These are phyloP conservation scores for Ommatoiulus sabulosus DNA, from an alignment of 2,888 invertebrate genomes.

Conservation along the genomic window DNA sequence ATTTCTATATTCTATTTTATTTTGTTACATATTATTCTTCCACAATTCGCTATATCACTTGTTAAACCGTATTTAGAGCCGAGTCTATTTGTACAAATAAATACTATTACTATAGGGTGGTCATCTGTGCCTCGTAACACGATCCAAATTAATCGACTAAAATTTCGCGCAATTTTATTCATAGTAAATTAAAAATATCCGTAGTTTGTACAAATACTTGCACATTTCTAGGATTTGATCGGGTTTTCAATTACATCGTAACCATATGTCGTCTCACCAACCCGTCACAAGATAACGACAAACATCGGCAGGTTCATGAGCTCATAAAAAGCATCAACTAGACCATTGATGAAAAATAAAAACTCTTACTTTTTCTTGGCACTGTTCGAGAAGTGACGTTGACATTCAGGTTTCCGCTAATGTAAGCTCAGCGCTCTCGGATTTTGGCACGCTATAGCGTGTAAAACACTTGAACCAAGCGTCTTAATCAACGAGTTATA, in stretches of 20 bases:
- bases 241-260: background rate
- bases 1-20: too few relatives aligned
- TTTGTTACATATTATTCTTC: too few relatives aligned
- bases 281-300: constrained; percentile 2
- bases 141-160: too few relatives aligned
- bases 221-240: background rate
- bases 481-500: background rate
- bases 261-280: background rate
- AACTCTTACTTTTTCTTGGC: background rate
- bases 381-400: background rate
- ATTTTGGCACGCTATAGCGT: background rate
- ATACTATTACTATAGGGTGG: too few relatives aligned
- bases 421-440: background rate
- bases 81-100: too few relatives aligned
- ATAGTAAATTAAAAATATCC: too few relatives aligned
- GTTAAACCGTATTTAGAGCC: too few relatives aligned
- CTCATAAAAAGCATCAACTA: background rate
- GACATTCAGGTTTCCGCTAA: background rate
- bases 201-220: background rate
- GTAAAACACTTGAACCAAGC: constrained; percentile 18
- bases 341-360: background rate
- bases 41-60: too few relatives aligned
- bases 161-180: too few relatives aligned
- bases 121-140: too few relatives aligned
- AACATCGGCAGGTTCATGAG: background rate